A percentile compares a stretch with the other conserved stretches of the same genome.
phyloP scores from a whole-genome alignment of 92 coral and sea anemone genomes.

The Palythoa grandis region DNA sequence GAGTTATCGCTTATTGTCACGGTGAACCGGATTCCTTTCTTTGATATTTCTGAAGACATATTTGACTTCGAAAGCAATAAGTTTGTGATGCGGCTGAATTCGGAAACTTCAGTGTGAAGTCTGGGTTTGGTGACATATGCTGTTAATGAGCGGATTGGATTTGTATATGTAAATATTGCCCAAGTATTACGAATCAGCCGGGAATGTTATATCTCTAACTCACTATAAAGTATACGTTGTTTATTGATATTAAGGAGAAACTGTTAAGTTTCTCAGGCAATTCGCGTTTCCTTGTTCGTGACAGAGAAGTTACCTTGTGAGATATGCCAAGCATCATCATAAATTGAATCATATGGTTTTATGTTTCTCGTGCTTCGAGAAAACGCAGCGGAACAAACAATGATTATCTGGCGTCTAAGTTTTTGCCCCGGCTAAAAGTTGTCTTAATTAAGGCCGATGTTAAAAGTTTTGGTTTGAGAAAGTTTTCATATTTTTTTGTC shows the following conservation, averaged over 20 bases:
- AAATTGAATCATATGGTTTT: conserved; percentile 22
- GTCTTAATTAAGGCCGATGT: not conserved
- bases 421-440: not conserved
- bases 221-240: conserved; percentile 8
- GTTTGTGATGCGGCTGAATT: conserved; percentile 91
- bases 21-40: conserved; percentile 82
- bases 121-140: conserved; percentile 40
- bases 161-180: conserved; percentile 45
- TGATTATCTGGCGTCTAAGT: not conserved
- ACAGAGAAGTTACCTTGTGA: not conserved
- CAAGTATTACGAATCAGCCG: conserved; percentile 15
- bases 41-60: conserved; percentile 85
- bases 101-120: conserved; percentile 92
- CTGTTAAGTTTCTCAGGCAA: not conserved
- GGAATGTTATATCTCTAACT: conserved; percentile 15
- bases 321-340: conserved; percentile 1
- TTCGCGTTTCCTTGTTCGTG: not conserved
- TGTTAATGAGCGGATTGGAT: conserved; percentile 39
- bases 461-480: not conserved
- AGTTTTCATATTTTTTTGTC: not conserved
- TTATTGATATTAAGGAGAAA: not conserved
- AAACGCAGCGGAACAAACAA: conserved; percentile 18
- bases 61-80: conserved; percentile 97
- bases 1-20: conserved; percentile 84
- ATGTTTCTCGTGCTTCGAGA: not conserved